These are phyloP conservation scores for Huso huso DNA, from an alignment of 2,797 vertebrate genomes.

Conservation along the genomic window DNA sequence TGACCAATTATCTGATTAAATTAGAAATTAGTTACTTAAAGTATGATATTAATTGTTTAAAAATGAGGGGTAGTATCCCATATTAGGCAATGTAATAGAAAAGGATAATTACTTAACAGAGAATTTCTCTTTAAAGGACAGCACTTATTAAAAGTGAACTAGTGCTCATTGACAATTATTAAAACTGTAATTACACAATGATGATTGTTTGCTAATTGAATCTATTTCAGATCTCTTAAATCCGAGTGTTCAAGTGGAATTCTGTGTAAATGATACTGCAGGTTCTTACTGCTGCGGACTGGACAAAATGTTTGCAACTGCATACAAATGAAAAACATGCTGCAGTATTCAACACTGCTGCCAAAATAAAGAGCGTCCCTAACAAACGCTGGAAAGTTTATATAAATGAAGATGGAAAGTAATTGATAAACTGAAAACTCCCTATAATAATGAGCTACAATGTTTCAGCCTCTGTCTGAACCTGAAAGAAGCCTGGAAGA, in stretches of 20 bases:
- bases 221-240: slow-evolving; percentile 24
- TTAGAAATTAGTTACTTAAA: slow-evolving; percentile 36
- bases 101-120: slow-evolving; percentile 42
- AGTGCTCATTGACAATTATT: slow-evolving; percentile 39
- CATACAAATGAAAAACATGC: too few species aligned
- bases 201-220: slow-evolving; percentile 45
- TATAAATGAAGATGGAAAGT: too few species aligned
- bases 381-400: too few species aligned
- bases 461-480: too few species aligned
- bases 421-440: too few species aligned
- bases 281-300: too few species aligned
- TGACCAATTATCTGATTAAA: slow-evolving; percentile 54
- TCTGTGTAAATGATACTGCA: slow-evolving; percentile 8
- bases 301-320: too few species aligned
- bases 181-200: slow-evolving; percentile 47
- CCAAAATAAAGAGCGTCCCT: too few species aligned
- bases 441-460: too few species aligned
- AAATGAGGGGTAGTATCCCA: slow-evolving; percentile 35
- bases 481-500: too few species aligned
- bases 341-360: too few species aligned
- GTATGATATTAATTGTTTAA: slow-evolving; percentile 38
- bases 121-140: slow-evolving; percentile 44
- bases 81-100: slow-evolving; percentile 32
- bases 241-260: slow-evolving; percentile 12
- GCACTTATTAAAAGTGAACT: slow-evolving; percentile 43